Conservation (phyloP, 2,113 vertebrate species). For the Romanogobio albipinnatus region DNA sequence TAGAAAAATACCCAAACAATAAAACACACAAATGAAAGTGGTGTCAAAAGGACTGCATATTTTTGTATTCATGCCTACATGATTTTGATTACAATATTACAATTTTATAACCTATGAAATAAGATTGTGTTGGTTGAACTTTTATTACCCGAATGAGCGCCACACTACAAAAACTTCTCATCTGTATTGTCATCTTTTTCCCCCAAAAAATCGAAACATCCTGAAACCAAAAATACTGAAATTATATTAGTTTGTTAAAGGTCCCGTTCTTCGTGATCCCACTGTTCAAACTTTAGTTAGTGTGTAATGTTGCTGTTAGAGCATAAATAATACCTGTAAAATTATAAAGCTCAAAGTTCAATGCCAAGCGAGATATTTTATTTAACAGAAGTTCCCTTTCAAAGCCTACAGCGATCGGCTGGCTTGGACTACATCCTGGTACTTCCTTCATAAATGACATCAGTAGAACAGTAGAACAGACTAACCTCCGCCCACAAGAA, state of each 20-base stretch:
- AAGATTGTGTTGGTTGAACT: not conserved
- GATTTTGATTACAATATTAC: not conserved
- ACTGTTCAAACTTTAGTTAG: too few relatives aligned
- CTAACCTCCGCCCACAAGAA: too few relatives aligned
- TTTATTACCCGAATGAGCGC: not conserved
- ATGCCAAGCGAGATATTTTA: too few relatives aligned
- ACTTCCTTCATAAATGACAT: too few relatives aligned
- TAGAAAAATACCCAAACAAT: not conserved
- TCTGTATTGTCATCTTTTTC: not conserved
- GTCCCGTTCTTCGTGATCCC: too few relatives aligned
- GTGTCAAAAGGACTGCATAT: not conserved
- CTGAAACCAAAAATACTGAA: not conserved
- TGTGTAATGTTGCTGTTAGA: too few relatives aligned
- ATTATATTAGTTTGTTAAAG: not conserved
- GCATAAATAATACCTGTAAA: too few relatives aligned
- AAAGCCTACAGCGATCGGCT: too few relatives aligned
- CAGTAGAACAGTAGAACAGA: too few relatives aligned
- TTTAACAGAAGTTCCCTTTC: too few relatives aligned
- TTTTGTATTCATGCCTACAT: not conserved
- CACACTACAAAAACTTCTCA: not conserved
- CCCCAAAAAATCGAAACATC: not conserved
- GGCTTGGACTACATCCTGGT: too few relatives aligned
- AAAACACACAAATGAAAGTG: not conserved
- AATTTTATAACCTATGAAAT: not conserved
- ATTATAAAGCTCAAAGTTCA: too few relatives aligned